Evolutionary conservation across 2,113 vertebrate genomes (phyloP).

Genomic region (Vireo altiloquus): DNA sequence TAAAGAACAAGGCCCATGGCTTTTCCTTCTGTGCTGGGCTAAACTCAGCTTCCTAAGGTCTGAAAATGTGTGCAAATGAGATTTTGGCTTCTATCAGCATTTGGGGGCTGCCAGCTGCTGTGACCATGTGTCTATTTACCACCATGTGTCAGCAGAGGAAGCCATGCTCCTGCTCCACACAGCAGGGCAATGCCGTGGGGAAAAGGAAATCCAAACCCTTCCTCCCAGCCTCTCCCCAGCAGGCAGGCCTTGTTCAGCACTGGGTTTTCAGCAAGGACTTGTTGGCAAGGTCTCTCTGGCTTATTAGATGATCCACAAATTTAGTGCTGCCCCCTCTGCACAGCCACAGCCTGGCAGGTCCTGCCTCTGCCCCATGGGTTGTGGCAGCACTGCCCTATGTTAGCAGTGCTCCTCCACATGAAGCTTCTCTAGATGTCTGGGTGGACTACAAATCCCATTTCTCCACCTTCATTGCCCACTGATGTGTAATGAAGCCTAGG

Average conservation of each 20-base stretch:
- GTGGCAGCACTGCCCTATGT: background rate
- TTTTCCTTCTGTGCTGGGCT: background rate
- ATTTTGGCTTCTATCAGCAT: background rate
- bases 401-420: background rate
- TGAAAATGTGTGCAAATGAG: background rate
- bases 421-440: background rate
- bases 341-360: background rate
- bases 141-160: accelerated
- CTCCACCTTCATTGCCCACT: background rate
- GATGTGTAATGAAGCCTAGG: background rate
- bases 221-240: background rate
- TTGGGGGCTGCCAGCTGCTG: background rate
- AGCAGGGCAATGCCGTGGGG: accelerated
- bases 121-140: background rate
- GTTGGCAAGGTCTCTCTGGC: background rate
- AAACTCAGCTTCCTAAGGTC: background rate
- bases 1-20: background rate
- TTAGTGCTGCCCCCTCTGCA: background rate
- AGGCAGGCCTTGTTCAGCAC: background rate
- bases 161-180: background rate
- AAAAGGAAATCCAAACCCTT: background rate
- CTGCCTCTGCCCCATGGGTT: accelerated
- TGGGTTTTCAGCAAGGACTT: background rate
- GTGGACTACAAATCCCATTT: background rate
- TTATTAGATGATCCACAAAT: background rate